Percentiles rank a stretch among this genome's conserved stretches.
These are phyloP conservation scores for Macrobrachium nipponense DNA, from an alignment of 1,140 invertebrate genomes.

Conservation along the genomic window DNA sequence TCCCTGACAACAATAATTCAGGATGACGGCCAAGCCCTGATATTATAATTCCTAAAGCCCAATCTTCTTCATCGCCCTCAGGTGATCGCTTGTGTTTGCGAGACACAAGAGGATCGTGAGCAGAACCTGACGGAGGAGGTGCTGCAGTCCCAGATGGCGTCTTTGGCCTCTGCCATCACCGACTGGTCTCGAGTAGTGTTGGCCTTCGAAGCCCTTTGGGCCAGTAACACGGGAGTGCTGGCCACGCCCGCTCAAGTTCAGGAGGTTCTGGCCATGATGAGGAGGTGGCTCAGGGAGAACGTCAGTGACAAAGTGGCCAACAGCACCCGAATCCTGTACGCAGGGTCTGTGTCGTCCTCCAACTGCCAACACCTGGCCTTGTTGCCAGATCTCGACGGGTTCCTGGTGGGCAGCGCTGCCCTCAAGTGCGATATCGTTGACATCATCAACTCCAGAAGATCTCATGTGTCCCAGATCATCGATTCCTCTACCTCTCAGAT, in stretches of 20 bases:
- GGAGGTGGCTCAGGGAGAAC: conserved; percentile 87
- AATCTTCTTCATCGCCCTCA: neutral
- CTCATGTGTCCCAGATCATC: neutral
- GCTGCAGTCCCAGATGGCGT: conserved; percentile 23
- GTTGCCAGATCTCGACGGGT: conserved; percentile 97
- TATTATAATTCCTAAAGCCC: neutral
- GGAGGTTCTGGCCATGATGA: conserved; percentile 78
- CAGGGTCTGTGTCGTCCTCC: conserved; percentile 93
- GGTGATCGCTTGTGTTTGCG: conserved; percentile 49
- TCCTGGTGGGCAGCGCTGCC: conserved; percentile 96
- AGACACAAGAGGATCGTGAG: conserved; percentile 33
- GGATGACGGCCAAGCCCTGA: neutral
- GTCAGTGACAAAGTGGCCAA: conserved; percentile 79
- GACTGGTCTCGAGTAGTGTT: conserved; percentile 64
- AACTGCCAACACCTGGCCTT: conserved; percentile 91
- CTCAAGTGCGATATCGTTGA: conserved; percentile 97
- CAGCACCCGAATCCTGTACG: conserved; percentile 92
- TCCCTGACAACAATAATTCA: too few relatives aligned
- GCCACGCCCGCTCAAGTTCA: conserved; percentile 79
- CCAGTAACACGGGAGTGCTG: conserved; percentile 87
- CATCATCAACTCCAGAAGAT: conserved; percentile 82
- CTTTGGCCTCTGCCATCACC: conserved; percentile 75
- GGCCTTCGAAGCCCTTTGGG: conserved; percentile 50
- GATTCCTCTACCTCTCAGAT: too few relatives aligned
- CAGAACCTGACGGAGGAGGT: conserved; percentile 21